A percentile compares a stretch with the other conserved stretches of the same genome.
Conservation (phyloP, 1,140 invertebrate species). For the Physella acuta region DNA sequence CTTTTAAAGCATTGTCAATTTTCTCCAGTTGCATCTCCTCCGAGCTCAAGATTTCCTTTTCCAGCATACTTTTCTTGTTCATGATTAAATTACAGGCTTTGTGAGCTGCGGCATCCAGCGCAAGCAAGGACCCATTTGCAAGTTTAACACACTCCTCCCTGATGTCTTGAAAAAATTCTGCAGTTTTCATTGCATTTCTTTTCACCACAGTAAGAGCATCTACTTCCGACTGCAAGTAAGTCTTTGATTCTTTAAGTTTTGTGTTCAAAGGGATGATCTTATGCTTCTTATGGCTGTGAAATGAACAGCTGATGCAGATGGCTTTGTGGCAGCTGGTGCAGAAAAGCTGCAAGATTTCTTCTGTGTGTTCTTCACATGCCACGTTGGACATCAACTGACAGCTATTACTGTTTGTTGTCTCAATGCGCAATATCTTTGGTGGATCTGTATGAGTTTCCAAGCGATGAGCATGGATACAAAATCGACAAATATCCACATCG, state of each 20-base stretch:
- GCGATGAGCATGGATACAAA: constrained; percentile 49
- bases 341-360: constrained; percentile 45
- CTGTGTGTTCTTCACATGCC: constrained; percentile 37
- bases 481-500: constrained; percentile 50
- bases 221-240: constrained; percentile 39
- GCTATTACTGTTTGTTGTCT: constrained; percentile 31
- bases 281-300: constrained; percentile 43
- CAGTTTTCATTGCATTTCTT: constrained; percentile 1
- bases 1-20: constrained; percentile 33
- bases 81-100: constrained; percentile 13
- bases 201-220: constrained; percentile 36
- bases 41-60: neutral
- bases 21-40: constrained; percentile 28
- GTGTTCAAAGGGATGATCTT: constrained; percentile 41
- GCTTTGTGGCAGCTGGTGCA: constrained; percentile 42
- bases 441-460: constrained; percentile 42
- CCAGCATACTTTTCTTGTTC: neutral
- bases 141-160: constrained; percentile 29
- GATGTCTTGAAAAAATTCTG: neutral
- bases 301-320: constrained; percentile 45
- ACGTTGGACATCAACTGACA: constrained; percentile 35
- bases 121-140: constrained; percentile 9
- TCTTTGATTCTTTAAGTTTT: constrained; percentile 37
- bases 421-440: constrained; percentile 46
- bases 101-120: neutral